These are phyloP conservation scores for Porites australiensis DNA, from an alignment of 64 coral and sea anemone species.

Conservation along the genomic window DNA sequence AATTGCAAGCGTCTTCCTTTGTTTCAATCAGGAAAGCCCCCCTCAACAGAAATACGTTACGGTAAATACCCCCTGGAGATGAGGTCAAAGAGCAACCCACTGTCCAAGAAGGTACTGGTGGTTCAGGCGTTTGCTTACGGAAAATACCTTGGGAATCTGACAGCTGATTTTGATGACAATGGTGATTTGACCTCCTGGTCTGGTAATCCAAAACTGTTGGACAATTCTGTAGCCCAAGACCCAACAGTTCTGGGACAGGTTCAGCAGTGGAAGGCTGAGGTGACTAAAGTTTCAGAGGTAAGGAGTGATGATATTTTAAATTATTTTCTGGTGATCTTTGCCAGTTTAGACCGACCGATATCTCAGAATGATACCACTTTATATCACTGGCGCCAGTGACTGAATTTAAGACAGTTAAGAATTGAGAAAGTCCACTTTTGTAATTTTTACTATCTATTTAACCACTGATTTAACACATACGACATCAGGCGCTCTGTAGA, in stretches of 20 bases:
- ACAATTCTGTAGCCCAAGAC: conserved; percentile 59
- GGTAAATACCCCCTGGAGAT: conserved; percentile 83
- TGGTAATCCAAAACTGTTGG: conserved; percentile 84
- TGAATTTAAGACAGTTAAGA: too few relatives aligned
- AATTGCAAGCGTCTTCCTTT: not conserved
- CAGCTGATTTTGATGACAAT: conserved; percentile 70
- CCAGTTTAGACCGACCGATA: too few relatives aligned
- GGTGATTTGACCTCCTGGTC: conserved; percentile 74
- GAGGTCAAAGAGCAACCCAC: conserved; percentile 18
- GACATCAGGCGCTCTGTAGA: too few relatives aligned
- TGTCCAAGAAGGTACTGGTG: conserved; percentile 60
- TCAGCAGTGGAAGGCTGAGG: conserved; percentile 27
- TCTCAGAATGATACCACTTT: too few relatives aligned
- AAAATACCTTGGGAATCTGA: conserved; percentile 78
- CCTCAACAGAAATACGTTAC: conserved; percentile 70
- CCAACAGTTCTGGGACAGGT: conserved; percentile 8
- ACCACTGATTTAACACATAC: too few relatives aligned
- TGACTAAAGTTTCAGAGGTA: not conserved
- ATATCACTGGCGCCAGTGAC: too few relatives aligned
- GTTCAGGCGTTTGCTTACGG: conserved; percentile 81
- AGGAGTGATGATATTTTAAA: too few relatives aligned
- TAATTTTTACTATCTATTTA: too few relatives aligned
- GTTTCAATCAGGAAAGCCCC: conserved; percentile 16
- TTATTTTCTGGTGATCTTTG: too few relatives aligned
- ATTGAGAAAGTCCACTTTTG: too few relatives aligned